Base-by-base conservation (phyloP, 2,888 invertebrate species). In the Lydus trimaculatus region DNA sequence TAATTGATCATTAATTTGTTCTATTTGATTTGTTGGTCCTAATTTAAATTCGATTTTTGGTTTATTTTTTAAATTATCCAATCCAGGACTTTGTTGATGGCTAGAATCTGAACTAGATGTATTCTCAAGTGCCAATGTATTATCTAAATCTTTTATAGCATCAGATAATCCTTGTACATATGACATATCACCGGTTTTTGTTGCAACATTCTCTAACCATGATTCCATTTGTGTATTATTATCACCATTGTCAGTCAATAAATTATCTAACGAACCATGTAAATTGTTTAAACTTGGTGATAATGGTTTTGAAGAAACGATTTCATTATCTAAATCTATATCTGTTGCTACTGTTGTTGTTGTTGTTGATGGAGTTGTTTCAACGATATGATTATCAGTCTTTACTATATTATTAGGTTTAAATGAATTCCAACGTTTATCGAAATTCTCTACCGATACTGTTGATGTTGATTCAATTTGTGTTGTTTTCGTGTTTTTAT, bases 391-490 rank as follows among this genome's bases (percentile, higher is more conserved):
- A 71, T 89, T 89, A 79, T 90, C 90, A 31, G 88, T 81, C 76
- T 88, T 88, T 23, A 88, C 87, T 23, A 89, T 88, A 48, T 86
- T 84, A 82, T 92, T 92, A 17, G 92, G 91, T 80, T 90, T 91
- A 73, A 91, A 87, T 28, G 86, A 87, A 76, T 92, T 90, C 94
- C 94, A 94, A 65, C 93, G 89, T 58, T 88, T 87, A 77, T 94
- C 93, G 81, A 94, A 94, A 82, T 92, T 89, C 60, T 86, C 87
- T 4, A 85, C 81, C 75, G 79, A 79, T 28, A 76, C 74, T 28
- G 70, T 79, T 28, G 75, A 73, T 31, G 69, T 64, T 17, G 70
- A 71, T 6, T 70, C 74, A 15, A 72, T 69, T 58, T 73, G 68
- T 58, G 73, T 73, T 20, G 72, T 72, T 63, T 77, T 80, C 7